Percentiles rank a stretch among this genome's conserved stretches.
These are phyloP conservation scores for Brotula barbata DNA, from an alignment of 2,797 vertebrate species.

Conservation along the genomic window DNA sequence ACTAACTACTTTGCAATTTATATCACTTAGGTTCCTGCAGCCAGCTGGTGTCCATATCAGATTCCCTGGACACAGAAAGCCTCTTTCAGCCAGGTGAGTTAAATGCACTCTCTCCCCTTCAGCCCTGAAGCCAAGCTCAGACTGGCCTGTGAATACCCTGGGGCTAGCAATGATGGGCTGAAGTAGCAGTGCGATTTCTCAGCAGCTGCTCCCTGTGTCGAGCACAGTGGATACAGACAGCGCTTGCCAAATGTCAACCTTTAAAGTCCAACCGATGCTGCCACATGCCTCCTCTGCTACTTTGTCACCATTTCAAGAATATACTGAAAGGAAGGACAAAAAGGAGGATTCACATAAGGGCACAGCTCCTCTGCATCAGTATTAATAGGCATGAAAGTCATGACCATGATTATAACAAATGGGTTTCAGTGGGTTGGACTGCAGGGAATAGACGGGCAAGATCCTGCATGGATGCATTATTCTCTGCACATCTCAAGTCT, in stretches of 20 bases:
- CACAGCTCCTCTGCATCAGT: slow-evolving; percentile 35
- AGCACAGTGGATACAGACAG: slow-evolving; percentile 51
- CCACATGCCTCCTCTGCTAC: slow-evolving; percentile 53
- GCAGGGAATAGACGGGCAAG: slow-evolving; percentile 46
- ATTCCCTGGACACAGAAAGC: slow-evolving; percentile 64
- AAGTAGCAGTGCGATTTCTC: slow-evolving; percentile 67
- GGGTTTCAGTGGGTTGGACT: slow-evolving; percentile 44
- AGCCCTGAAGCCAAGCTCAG: slow-evolving; percentile 71
- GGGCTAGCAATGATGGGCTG: slow-evolving; percentile 72
- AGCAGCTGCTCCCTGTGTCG: slow-evolving; percentile 69
- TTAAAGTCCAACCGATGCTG: slow-evolving; percentile 61
- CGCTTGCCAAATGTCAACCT: slow-evolving; percentile 63
- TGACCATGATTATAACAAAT: slow-evolving; percentile 66
- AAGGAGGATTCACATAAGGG: slow-evolving; percentile 33
- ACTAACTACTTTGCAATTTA: slow-evolving; percentile 73
- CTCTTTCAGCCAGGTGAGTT: slow-evolving; percentile 70
- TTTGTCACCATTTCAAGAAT: slow-evolving; percentile 58
- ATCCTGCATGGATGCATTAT: slow-evolving; percentile 50
- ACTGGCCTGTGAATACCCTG: slow-evolving; percentile 70
- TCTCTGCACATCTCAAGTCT: slow-evolving; percentile 51
- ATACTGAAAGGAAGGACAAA: slow-evolving; percentile 48
- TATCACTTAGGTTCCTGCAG: slow-evolving; percentile 75
- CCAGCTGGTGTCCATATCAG: slow-evolving; percentile 72
- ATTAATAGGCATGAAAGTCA: slow-evolving; percentile 63
- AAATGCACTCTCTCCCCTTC: slow-evolving; percentile 68